Percentiles rank a stretch among this genome's conserved stretches.
phyloP scores from a whole-genome alignment of 2,113 vertebrate genomes.

The Chlorodrepanis virens region DNA sequence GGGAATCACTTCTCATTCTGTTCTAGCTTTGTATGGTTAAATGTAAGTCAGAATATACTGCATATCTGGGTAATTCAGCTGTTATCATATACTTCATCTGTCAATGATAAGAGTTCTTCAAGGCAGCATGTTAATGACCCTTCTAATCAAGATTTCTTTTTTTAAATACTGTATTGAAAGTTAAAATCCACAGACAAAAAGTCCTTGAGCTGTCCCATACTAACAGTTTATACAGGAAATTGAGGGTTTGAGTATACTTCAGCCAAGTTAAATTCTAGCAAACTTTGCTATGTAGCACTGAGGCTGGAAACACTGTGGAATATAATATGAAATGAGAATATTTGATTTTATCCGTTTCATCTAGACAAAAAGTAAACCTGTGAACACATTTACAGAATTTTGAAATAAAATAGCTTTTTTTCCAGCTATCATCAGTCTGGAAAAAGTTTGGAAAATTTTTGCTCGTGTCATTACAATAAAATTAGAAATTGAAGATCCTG shows the following conservation, averaged over 20 bases:
- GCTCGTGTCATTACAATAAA: not conserved
- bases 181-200: not conserved
- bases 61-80: not conserved
- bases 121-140: not conserved
- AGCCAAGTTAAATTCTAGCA: not conserved
- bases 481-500: not conserved
- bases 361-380: not conserved
- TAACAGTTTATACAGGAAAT: not conserved
- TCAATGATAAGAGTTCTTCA: not conserved
- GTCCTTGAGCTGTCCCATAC: not conserved
- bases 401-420: not conserved
- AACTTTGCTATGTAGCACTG: not conserved
- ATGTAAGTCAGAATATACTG: not conserved
- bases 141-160: not conserved
- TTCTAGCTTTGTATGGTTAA: not conserved
- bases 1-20: not conserved
- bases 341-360: not conserved
- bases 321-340: not conserved
- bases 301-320: not conserved
- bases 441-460: not conserved
- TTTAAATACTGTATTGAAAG: not conserved
- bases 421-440: not conserved
- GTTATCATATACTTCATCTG: not conserved
- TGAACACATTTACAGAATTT: not conserved
- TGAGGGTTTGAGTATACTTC: not conserved